Conservation (phyloP, 2,797 vertebrate genomes). For the Oreochromis mossambicus region DNA sequence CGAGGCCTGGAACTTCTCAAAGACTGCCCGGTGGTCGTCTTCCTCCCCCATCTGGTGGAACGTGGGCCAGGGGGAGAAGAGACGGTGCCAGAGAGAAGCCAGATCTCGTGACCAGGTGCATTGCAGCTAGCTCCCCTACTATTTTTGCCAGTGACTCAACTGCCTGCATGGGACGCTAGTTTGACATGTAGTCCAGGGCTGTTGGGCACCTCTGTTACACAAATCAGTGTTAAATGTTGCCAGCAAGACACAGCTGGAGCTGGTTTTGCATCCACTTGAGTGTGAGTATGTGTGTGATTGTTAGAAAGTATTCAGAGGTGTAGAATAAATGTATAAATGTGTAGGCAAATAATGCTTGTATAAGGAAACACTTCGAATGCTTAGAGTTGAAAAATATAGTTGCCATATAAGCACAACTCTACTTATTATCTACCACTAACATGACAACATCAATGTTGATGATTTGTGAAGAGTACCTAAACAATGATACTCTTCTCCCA, state of each 20-base stretch:
- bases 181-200: neutral
- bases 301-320: neutral
- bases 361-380: neutral
- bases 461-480: too few species aligned
- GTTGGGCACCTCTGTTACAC: neutral
- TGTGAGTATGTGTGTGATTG: neutral
- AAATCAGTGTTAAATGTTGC: neutral
- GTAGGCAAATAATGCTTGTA: neutral
- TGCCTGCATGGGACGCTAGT: neutral
- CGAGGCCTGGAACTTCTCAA: neutral
- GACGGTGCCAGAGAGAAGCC: neutral
- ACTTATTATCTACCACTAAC: neutral
- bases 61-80: neutral
- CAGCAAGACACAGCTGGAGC: neutral
- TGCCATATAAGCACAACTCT: neutral
- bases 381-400: neutral
- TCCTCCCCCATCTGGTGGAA: neutral
- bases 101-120: neutral
- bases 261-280: neutral
- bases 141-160: neutral
- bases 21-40: neutral
- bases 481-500: neutral
- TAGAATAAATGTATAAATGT: neutral
- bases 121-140: neutral
- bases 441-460: neutral